A percentile compares a stretch with the other conserved stretches of the same genome.
Evolutionary conservation across 2,888 invertebrate genomes (phyloP).

Genomic region (Orgyia antiqua): DNA sequence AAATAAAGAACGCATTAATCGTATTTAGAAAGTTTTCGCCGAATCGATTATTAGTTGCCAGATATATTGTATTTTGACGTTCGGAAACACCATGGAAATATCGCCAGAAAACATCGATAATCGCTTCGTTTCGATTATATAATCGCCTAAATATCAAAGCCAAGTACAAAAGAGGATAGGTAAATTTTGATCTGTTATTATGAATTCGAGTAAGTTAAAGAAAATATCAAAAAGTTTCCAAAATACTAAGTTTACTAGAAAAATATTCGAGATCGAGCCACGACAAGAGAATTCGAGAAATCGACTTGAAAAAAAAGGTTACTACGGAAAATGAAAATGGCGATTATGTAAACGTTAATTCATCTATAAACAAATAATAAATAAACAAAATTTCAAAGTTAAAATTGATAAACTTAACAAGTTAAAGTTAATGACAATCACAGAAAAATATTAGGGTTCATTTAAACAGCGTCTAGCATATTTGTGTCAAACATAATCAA

Average conservation of each 20-base stretch:
- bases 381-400: no score
- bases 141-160: conserved; percentile 6
- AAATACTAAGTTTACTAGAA: conserved; percentile 5
- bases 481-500: no score
- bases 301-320: conserved; percentile 1
- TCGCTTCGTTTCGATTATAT: conserved; percentile 17
- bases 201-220: conserved; percentile 7
- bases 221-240: conserved; percentile 8
- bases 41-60: conserved; percentile 34
- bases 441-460: no score
- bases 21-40: conserved; percentile 23
- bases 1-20: conserved; percentile 2
- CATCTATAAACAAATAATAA: no score
- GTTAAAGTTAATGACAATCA: no score
- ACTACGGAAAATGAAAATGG: no score
- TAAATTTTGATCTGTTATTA: no score
- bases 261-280: conserved; percentile 13
- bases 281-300: conserved; percentile 4
- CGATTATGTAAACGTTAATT: no score
- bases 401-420: no score
- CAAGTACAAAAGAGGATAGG: no score
- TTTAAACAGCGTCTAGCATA: no score
- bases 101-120: conserved; percentile 23
- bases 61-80: conserved; percentile 33
- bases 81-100: conserved; percentile 52